Evolutionary conservation across 2,113 vertebrate genomes (phyloP).

Genomic region (Pterocles burchelli): DNA sequence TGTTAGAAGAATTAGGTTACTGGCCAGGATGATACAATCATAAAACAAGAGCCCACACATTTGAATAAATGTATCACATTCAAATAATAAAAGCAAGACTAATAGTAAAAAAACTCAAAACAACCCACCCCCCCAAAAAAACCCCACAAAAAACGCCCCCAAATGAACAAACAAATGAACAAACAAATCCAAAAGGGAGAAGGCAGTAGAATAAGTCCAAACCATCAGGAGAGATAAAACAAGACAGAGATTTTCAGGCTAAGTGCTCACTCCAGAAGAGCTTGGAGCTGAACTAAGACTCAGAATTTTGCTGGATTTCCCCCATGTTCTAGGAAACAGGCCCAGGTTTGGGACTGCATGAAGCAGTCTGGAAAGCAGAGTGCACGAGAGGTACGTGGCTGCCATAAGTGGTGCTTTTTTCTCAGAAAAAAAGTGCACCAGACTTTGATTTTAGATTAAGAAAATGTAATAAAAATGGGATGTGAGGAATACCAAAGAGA

Average conservation of each 20-base stretch:
- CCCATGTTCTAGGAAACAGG: neutral
- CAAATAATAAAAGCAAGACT: neutral
- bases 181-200: neutral
- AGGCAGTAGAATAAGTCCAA: neutral
- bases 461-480: neutral
- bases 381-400: neutral
- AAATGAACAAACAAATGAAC: neutral
- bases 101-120: neutral
- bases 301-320: neutral
- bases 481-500: neutral
- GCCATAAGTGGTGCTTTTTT: neutral
- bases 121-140: too few species aligned
- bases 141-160: too few species aligned
- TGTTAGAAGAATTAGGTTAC: neutral
- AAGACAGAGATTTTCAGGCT: neutral
- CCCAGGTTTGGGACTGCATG: neutral
- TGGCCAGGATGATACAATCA: neutral
- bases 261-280: neutral
- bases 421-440: neutral
- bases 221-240: neutral
- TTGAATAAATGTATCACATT: neutral
- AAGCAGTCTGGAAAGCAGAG: neutral
- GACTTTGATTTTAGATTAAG: neutral
- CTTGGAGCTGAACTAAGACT: neutral
- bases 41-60: neutral